Evolutionary conservation across 2,888 invertebrate species (phyloP).

Genomic region (Pseudolycoriella hygida): DNA sequence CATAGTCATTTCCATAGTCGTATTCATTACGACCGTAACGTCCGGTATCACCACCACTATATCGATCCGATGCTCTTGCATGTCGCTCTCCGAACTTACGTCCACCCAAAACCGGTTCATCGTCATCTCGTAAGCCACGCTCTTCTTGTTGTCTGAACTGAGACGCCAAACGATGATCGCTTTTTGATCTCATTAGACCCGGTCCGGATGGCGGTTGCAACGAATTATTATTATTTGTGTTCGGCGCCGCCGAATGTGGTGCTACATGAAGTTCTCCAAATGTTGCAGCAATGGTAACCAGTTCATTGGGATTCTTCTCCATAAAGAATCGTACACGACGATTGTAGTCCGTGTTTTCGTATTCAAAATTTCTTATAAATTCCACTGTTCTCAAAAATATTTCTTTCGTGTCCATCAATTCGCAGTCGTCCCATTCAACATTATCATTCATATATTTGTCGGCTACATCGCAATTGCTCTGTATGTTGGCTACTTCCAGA

Average conservation of each 20-base stretch:
- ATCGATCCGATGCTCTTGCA: slow-evolving; percentile 28
- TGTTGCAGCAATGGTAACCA: slow-evolving; percentile 72
- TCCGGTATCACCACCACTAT: slow-evolving; percentile 19
- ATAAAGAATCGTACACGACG: slow-evolving; percentile 71
- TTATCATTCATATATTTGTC: slow-evolving; percentile 86
- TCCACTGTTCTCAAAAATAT: slow-evolving; percentile 91
- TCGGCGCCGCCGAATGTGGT: slow-evolving; percentile 33
- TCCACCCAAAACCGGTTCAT: slow-evolving; percentile 53
- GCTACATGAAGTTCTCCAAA: slow-evolving; percentile 80
- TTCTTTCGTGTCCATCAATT: slow-evolving; percentile 88
- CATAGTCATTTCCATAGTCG: slow-evolving; percentile 43
- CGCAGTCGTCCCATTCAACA: slow-evolving; percentile 83
- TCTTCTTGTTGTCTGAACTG: slow-evolving; percentile 74
- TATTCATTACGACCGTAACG: slow-evolving; percentile 34
- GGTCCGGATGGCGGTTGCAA: slow-evolving; percentile 44
- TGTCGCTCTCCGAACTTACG: slow-evolving; percentile 60
- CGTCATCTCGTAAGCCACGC: slow-evolving; percentile 42
- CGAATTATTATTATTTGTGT: slow-evolving; percentile 31
- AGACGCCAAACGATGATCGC: slow-evolving; percentile 76
- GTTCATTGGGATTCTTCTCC: slow-evolving; percentile 82
- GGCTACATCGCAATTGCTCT: slow-evolving; percentile 90
- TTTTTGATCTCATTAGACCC: slow-evolving; percentile 80
- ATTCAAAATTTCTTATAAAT: slow-evolving; percentile 85
- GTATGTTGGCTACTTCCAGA: slow-evolving; percentile 85
- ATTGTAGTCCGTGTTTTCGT: slow-evolving; percentile 79